Evolutionary conservation across 1,140 invertebrate genomes (phyloP), one percentile per base, ranked within the genome.

Genomic region (Pomacea maculata): DNA sequence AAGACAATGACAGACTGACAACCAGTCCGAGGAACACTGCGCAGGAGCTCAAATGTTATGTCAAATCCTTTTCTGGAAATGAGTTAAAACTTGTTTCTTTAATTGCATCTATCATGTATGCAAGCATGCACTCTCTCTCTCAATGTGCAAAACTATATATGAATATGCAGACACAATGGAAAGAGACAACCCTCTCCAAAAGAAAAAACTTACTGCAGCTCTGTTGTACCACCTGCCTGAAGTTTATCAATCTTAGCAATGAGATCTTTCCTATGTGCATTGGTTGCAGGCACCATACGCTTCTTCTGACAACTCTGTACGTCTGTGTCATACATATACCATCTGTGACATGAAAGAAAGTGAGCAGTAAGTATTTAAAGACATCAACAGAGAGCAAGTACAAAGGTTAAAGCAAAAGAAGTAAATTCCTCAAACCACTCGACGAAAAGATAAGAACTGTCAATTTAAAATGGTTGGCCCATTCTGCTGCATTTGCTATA

Each of bases 1-100:
- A 92, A 92, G 12, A 92, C 87, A 72, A 92, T 90, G 45, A 92
- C 84, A 54, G 90, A 90, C 81, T 92, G 92, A 84, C 92, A 92
- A 1, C 91, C 91, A 52, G 92, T 91, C 70, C 89, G 85, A 7
- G 89, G 87, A 71, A 85, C 87, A 65, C 88, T 88, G 34, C 88
- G 85, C 64, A 92, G 83, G 25, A 92, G 83, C 57, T 90, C 86
- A 85, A 92, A 92, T 1, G 89, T 89, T 74, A 85, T 86, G 17
- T 91, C 89, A 86, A 92, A 91, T 21, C 90, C 91, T 83, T 87
- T 90, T 84, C 91, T 92, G 82, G 19, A 75, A 77, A 65, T 75
- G 67, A 72, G n/a, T 21, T 14, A 61, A 61, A 80, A 73, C 15
- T 21, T 61, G 71, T 73, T 73, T 73, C 52, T 11, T 52, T 9